Evolutionary conservation across 2,888 invertebrate species (phyloP).

Genomic region (Spodoptera picta): DNA sequence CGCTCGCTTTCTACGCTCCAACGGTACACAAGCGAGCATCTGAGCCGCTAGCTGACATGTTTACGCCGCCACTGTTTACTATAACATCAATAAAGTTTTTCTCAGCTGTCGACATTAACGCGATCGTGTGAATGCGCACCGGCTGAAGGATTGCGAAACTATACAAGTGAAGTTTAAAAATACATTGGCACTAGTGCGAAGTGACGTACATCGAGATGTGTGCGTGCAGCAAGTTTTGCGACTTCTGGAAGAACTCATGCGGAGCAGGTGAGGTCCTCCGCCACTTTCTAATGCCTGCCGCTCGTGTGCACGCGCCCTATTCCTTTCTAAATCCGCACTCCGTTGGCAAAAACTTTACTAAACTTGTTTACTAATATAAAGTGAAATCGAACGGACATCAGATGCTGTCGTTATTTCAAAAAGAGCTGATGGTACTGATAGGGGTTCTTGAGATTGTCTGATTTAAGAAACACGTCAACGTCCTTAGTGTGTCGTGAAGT

Average conservation of each 20-base stretch:
- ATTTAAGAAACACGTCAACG: conserved; percentile 35
- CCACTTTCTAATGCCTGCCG: conserved; percentile 65
- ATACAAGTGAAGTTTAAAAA: conserved; percentile 88
- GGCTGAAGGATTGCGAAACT: conserved; percentile 86
- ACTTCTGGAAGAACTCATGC: conserved; percentile 86
- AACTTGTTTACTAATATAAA: conserved; percentile 55
- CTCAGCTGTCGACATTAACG: conserved; percentile 72
- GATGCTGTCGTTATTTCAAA: conserved; percentile 26
- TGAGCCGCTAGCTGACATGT: conserved; percentile 79
- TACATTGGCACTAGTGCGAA: conserved; percentile 85
- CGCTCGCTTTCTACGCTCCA: conserved; percentile 80
- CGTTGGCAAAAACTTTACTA: conserved; percentile 35
- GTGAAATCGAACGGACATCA: conserved; percentile 53
- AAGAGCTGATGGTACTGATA: conserved; percentile 28
- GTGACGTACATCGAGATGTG: conserved; percentile 84
- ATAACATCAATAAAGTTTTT: conserved; percentile 73
- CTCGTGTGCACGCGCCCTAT: conserved; percentile 49
- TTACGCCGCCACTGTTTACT: conserved; percentile 71
- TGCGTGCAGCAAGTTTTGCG: conserved; percentile 86
- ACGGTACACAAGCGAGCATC: conserved; percentile 74
- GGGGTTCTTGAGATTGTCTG: conserved; percentile 32
- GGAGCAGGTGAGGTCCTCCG: conserved; percentile 82
- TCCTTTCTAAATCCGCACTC: conserved; percentile 65
- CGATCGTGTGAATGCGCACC: conserved; percentile 76
- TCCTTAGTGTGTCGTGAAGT: conserved; percentile 30